Evolutionary conservation across 2,888 invertebrate genomes (phyloP), one percentile per base, ranked within the genome.

Genomic region (Protodeltote pygarga): DNA sequence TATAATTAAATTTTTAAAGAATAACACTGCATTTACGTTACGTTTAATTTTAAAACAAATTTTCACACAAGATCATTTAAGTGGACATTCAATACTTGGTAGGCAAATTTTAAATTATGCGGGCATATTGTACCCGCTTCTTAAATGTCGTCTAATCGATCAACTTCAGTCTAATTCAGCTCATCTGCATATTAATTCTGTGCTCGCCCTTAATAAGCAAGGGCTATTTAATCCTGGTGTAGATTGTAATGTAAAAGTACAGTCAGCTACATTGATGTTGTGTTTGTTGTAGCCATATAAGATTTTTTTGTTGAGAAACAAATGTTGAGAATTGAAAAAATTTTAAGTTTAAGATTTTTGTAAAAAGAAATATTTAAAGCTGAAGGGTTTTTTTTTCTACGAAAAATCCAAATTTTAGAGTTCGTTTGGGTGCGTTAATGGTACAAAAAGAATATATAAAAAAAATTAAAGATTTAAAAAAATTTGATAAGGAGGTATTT

Each of bases 131-230:
- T 85, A 38, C 60, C 45, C 57, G 34, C 47, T 62, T 68, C 72
- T 78, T 71, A 51, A 16, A 35, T 28, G 57, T 40, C 62, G 69
- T 57, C 77, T 72, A 76, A 87, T 89, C 89, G 76, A 90, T 90
- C 90, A 87, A 87, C 81, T 76, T 78, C 78, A 79, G 67, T 74
- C 75, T 81, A 84, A 86, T 86, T 83, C 75, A 65, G 61, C 83
- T 87, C 81, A 89, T 89, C 80, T 90, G 85, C 90, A 89, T 90
- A 82, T 83, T 85, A 86, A 85, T 87, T 84, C 68, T 34, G 35
- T 27, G 44, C 65, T 52, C 47, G 51, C 71, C 58, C 64, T 73
- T 77, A 73, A 75, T 76, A 76, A 73, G 64, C 58, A 66, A 65
- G 75, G 77, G 73, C 65, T 64, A 70, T 75, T 73, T 70, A 71